phyloP scores from a whole-genome alignment of 2,113 vertebrate genomes.

The Pogonocichla stellata region DNA sequence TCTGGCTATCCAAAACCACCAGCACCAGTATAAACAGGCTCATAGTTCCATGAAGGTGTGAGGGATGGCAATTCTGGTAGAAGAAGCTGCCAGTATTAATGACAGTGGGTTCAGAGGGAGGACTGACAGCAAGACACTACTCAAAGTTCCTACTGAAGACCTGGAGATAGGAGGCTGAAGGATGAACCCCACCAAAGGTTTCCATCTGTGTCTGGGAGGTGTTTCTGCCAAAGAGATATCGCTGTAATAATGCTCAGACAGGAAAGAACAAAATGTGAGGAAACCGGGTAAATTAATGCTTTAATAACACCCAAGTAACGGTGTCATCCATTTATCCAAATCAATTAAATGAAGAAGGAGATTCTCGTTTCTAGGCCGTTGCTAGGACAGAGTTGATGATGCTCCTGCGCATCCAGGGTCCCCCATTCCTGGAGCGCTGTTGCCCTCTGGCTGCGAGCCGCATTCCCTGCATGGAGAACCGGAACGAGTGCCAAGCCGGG shows the following conservation, averaged over 20 bases:
- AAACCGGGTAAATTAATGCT: slow-evolving; percentile 50
- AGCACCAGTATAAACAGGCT: neutral
- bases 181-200: neutral
- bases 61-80: neutral
- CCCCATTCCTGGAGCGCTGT: slow-evolving; percentile 15
- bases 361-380: slow-evolving; percentile 27
- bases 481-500: too few relatives aligned
- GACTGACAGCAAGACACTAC: neutral
- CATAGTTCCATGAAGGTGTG: neutral
- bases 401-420: neutral
- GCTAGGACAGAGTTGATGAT: neutral
- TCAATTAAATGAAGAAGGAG: slow-evolving; percentile 45
- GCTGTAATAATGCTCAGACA: neutral
- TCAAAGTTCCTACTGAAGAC: neutral
- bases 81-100: neutral
- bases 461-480: neutral
- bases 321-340: slow-evolving; percentile 52
- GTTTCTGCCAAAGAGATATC: neutral
- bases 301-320: slow-evolving; percentile 57
- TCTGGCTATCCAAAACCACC: neutral
- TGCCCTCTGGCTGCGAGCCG: slow-evolving; percentile 60
- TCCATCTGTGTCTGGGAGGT: neutral
- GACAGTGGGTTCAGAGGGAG: neutral
- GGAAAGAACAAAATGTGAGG: neutral
- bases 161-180: neutral